Base-by-base conservation (phyloP, 2,888 invertebrate genomes). In the Hypolimnas misippus region DNA sequence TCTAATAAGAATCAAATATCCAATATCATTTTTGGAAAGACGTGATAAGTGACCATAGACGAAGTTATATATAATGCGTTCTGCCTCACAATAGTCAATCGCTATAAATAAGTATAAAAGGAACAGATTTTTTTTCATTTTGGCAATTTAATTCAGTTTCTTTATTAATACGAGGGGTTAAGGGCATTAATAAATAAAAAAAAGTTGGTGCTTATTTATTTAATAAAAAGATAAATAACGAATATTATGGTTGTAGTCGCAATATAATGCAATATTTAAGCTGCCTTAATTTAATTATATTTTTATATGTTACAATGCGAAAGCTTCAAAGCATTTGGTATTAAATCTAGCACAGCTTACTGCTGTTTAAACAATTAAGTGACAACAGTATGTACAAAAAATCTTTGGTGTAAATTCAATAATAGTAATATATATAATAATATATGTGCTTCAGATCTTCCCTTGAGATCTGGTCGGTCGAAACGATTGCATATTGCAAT, bases 401-500 rank as follows among this genome's bases (percentile, higher is more conserved):
- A 80, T 83, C 81, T 85, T 86, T 89, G 86, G 82, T 88, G 84
- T 87, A 86, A 59, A 42, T 49, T 49, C 33, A 50, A 10, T 12
- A 66, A 56, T 51, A 57, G n/a, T 17, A 54, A 60, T 62, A 61
- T 81, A 86, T 87, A 86, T 87, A 84, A 87, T 86, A 84, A 78
- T 85, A 84, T 83, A 85, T 86, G 87, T 87, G 82, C 85, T 86
- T 92, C 92, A 92, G 88, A 89, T 82, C 92, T 89, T 81, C 59
- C 66, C 74, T 69, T 66, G 82, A 90, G 91, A 89, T 86, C 92
- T 91, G 92, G 92, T 92, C 92, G 92, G 87, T 92, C 92, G 92
- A 86, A 90, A 88, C 87, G 89, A 91, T 89, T 87, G 78, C 87
- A 83, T 78, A 76, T 74, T 82, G 84, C 84, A 90, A 90, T 87